Conservation (phyloP, 2,888 invertebrate genomes). For the Sericinus montela region DNA sequence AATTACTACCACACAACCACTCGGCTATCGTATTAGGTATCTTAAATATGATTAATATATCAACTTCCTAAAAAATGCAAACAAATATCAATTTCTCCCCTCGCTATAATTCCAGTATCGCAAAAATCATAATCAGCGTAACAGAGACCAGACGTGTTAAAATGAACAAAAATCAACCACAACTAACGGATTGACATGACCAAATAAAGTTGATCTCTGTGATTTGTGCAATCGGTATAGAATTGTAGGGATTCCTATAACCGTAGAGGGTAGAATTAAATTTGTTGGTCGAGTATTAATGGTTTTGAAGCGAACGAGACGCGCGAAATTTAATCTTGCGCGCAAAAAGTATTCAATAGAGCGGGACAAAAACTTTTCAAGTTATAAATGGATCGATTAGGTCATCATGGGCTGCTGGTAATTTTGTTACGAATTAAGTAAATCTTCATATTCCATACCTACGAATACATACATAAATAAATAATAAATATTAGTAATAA, state of each 20-base stretch:
- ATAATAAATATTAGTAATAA: too few relatives aligned
- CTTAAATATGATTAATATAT: too few relatives aligned
- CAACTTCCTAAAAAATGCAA: too few relatives aligned
- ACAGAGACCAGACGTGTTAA: constrained; percentile 65
- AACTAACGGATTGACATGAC: constrained; percentile 49
- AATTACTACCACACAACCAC: too few relatives aligned
- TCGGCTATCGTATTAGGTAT: too few relatives aligned
- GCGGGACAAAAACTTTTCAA: constrained; percentile 60
- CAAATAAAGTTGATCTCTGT: constrained; percentile 32
- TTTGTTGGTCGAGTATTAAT: constrained; percentile 60
- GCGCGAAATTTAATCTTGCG: constrained; percentile 73
- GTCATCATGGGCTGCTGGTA: constrained; percentile 48
- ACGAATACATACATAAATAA: too few relatives aligned
- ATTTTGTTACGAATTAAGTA: not conserved
- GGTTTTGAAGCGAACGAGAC: constrained; percentile 63
- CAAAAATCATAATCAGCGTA: constrained; percentile 73
- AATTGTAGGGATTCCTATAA: constrained; percentile 9
- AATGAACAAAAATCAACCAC: constrained; percentile 48
- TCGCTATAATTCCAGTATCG: constrained; percentile 41
- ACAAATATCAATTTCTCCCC: constrained; percentile 53
- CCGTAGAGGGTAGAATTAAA: constrained; percentile 37
- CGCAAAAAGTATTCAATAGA: constrained; percentile 75
- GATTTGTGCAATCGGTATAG: constrained; percentile 17
- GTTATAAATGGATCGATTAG: constrained; percentile 66
- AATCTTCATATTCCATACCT: too few relatives aligned